These are phyloP conservation scores for Sebastolobus altivelis DNA, from an alignment of 2,797 vertebrate genomes.

Conservation along the genomic window DNA sequence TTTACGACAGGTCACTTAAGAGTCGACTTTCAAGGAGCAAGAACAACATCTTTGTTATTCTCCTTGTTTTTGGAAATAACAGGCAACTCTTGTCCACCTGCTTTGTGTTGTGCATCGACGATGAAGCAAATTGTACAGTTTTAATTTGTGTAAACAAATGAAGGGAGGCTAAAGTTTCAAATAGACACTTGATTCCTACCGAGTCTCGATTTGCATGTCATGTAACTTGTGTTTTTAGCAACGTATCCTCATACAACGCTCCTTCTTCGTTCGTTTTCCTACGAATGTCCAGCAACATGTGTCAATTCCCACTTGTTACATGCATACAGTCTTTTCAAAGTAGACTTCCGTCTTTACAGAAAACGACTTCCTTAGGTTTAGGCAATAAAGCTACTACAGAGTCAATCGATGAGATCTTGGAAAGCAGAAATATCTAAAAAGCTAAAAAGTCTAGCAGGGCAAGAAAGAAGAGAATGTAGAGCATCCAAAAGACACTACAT, in stretches of 20 bases:
- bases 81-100: not conserved
- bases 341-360: too few species aligned
- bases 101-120: not conserved
- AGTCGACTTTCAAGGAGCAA: constrained; percentile 11
- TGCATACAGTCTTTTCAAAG: too few species aligned
- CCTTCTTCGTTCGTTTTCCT: too few species aligned
- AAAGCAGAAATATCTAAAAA: too few species aligned
- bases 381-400: not conserved
- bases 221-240: not conserved
- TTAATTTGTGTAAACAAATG: not conserved
- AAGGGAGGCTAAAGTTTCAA: not conserved
- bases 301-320: too few species aligned
- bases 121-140: not conserved
- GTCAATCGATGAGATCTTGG: not conserved
- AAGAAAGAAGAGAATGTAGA: not conserved
- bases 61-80: too few species aligned
- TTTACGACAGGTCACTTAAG: not conserved
- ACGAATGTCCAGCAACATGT: too few species aligned
- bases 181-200: not conserved
- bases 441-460: not conserved
- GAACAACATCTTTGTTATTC: not conserved
- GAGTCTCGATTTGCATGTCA: not conserved
- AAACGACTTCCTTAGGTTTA: too few species aligned
- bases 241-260: too few species aligned
- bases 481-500: not conserved